Evolutionary conservation across 2,797 vertebrate genomes (phyloP), one percentile per base, ranked within the genome.

Genomic region (Heteromormyrus szaboi): DNA sequence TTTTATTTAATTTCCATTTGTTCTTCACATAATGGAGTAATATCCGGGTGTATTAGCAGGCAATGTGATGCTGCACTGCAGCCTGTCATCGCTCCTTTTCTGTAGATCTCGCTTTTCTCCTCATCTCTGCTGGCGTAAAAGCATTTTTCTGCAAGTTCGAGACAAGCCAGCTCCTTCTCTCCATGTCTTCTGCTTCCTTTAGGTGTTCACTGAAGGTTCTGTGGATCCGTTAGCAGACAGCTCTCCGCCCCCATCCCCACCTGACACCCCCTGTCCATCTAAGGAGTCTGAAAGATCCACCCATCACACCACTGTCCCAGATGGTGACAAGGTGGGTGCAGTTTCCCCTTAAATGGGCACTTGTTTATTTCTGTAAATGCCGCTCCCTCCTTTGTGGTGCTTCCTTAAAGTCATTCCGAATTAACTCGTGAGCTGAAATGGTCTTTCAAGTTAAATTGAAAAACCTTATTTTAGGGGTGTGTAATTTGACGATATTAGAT

Each of bases 181-280:
- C 87, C 41, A 79, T 81, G 76, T 46, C 41, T 44, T 46, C 76
- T 3, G 11, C 76, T 62, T 50, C 85, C 41, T 88, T 83, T 90
- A 96, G 96, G 95, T 96, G 48, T 96, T 96, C 93, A 89, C 89
- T 0, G 0, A 2, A 2, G 3, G 72, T 0, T 6, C n/a, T 14
- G 1, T 88, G 4, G 91, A 90, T 2, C 8, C 72, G 44, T 51
- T 22, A 37, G 81, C 87, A 22, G 90, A 89, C 0, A 19, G 0
- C 85, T 3, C 41, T 65, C 51, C 29, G 14, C 65, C 83, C 48
- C n/a, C 33, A 33, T 59, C 62, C 62, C 48, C n/a, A 2, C 50
- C 53, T 44, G 85, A 37, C 19, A 37, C 53, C 17, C 85, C 85
- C 29, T n/a, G 29, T 76, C 41, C 76, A 37, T n/a, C 7, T 22